Conservation (phyloP, 2,797 vertebrate genomes). For the Allobates femoralis region DNA sequence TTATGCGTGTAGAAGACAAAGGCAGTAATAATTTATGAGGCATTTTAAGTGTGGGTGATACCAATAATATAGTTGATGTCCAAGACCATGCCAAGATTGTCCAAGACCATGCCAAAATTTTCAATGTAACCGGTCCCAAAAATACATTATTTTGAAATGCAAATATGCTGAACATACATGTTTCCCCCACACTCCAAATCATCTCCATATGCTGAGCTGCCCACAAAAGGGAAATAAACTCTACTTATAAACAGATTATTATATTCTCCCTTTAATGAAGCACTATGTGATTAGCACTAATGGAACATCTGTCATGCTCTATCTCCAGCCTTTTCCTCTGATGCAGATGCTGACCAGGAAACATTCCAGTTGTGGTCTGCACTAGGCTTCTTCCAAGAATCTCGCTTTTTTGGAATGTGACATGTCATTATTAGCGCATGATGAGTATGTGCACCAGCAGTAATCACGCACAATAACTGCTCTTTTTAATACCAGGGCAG, state of each 20-base stretch:
- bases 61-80: neutral
- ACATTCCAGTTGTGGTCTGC: conserved; percentile 24
- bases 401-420: conserved; percentile 24
- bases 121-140: neutral
- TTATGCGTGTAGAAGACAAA: neutral
- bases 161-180: conserved; percentile 30
- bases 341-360: conserved; percentile 23
- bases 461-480: conserved; percentile 36
- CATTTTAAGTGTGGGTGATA: neutral
- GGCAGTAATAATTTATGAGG: neutral
- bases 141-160: neutral
- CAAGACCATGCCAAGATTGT: neutral
- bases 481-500: conserved; percentile 35
- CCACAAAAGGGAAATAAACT: conserved; percentile 32
- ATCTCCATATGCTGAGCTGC: conserved; percentile 34
- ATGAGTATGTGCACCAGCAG: conserved; percentile 7
- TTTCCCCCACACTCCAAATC: conserved; percentile 1
- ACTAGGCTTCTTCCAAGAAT: conserved; percentile 18
- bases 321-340: neutral
- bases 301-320: conserved; percentile 20
- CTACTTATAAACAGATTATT: conserved; percentile 51
- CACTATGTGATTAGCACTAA: conserved; percentile 40
- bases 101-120: neutral
- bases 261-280: conserved; percentile 43
- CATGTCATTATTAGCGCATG: conserved; percentile 27